Conservation (phyloP, 1,140 invertebrate genomes). For the Tribolium castaneum region DNA sequence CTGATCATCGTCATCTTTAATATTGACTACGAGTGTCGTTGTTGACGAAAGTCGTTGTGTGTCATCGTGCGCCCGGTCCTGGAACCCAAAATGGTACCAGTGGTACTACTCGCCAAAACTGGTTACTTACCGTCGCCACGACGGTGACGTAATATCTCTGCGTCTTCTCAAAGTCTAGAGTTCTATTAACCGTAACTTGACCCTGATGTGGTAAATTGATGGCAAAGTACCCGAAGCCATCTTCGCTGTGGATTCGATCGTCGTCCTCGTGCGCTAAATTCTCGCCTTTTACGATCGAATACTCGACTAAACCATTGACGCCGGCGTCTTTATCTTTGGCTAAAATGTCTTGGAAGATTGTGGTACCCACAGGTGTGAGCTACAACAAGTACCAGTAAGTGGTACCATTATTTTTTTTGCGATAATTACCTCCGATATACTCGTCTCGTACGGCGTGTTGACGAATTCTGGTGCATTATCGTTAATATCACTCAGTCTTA, state of each 20-base stretch:
- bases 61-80: conserved; percentile 85
- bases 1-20: conserved; percentile 90
- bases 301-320: conserved; percentile 88
- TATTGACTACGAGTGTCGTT: conserved; percentile 86
- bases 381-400: conserved; percentile 63
- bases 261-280: conserved; percentile 68
- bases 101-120: not conserved
- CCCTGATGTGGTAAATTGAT: conserved; percentile 91
- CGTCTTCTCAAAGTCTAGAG: conserved; percentile 89
- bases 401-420: conserved; percentile 46
- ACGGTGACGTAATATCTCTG: conserved; percentile 90
- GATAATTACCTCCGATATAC: conserved; percentile 84
- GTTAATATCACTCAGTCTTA: conserved; percentile 90
- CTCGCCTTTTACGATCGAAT: conserved; percentile 74
- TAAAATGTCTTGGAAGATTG: conserved; percentile 85
- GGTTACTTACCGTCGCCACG: conserved; percentile 85
- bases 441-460: conserved; percentile 83
- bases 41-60: conserved; percentile 81
- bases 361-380: conserved; percentile 88
- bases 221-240: conserved; percentile 84
- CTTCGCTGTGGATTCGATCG: conserved; percentile 73
- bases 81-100: conserved; percentile 45
- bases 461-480: conserved; percentile 87
- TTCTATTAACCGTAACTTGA: conserved; percentile 88
- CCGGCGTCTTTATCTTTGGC: conserved; percentile 88